phyloP scores from a whole-genome alignment of 2,113 vertebrate species.

The Podarcis muralis region DNA sequence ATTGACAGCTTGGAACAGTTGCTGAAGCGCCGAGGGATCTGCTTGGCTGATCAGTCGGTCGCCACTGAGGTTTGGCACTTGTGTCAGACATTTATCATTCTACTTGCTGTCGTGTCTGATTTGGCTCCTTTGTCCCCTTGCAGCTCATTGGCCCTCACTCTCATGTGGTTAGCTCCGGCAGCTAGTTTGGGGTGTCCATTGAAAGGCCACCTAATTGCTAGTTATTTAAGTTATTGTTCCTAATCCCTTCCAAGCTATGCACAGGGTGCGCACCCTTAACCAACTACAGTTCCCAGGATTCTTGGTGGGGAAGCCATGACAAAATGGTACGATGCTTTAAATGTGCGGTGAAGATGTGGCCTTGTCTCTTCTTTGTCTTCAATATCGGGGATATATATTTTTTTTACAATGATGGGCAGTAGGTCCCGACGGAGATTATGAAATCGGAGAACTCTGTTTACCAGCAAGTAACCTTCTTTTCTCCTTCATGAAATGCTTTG shows the following conservation, averaged over 20 bases:
- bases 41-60: background rate
- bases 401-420: background rate
- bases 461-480: slow-evolving; percentile 30
- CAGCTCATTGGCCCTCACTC: background rate
- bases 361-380: background rate
- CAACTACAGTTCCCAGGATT: background rate
- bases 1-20: background rate
- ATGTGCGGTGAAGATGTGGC: no score
- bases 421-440: background rate
- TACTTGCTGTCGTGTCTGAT: no score
- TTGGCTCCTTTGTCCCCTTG: background rate
- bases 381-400: background rate
- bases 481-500: slow-evolving; percentile 15
- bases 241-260: no score
- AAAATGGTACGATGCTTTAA: background rate
- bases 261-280: background rate
- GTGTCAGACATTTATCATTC: background rate
- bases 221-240: no score
- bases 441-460: slow-evolving; percentile 13
- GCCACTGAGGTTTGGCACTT: background rate
- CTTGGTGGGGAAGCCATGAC: background rate
- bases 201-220: no score
- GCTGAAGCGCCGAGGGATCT: background rate
- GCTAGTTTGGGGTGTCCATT: no score
- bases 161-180: no score